Evolutionary conservation across 2,888 invertebrate genomes (phyloP), one percentile per base, ranked within the genome.

Genomic region (Microctonus aethiopoides): DNA sequence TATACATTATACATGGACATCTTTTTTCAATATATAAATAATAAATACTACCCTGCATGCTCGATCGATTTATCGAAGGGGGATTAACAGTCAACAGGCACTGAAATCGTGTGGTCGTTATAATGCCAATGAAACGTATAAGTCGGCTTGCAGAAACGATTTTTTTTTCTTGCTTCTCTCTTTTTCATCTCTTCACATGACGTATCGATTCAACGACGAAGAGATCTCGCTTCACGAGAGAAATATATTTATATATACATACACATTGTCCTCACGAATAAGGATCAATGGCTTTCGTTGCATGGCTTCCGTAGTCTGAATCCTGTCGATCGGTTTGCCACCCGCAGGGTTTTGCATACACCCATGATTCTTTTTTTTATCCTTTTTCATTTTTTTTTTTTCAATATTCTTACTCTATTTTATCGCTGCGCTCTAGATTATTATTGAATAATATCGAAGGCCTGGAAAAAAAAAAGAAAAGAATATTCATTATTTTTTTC

Each of bases 211-310:
- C 71, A 61, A 77, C 75, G 77, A 79, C 74, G 81, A 79, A 78
- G 74, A 76, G 78, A 82, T 82, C 80, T 78, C 68, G 62, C 20
- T 56, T 67, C 51, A 26, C 61, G 36, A 57, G 68, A n/a, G n/a
- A n/a, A n/a, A n/a, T n/a, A n/a, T n/a, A n/a, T n/a, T n/a, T n/a
- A n/a, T n/a, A n/a, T n/a, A n/a, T n/a, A n/a, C n/a, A n/a, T n/a
- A 73, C 72, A 67, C 69, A 71, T 71, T 73, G 70, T 70, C 60
- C 54, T 59, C 64, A 39, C 26, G 56, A 36, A n/a, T n/a, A n/a
- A 51, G 80, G 78, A 80, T 82, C 81, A 80, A 76, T 80, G 79
- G 80, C 78, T 79, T 78, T 80, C 75, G 76, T 74, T 81, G n/a
- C 7, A 20, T 13, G 76, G 77, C 77, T 81, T 78, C 75, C 72